These are phyloP conservation scores for Terrapene triunguis DNA, from an alignment of 2,113 vertebrate species.

Conservation along the genomic window DNA sequence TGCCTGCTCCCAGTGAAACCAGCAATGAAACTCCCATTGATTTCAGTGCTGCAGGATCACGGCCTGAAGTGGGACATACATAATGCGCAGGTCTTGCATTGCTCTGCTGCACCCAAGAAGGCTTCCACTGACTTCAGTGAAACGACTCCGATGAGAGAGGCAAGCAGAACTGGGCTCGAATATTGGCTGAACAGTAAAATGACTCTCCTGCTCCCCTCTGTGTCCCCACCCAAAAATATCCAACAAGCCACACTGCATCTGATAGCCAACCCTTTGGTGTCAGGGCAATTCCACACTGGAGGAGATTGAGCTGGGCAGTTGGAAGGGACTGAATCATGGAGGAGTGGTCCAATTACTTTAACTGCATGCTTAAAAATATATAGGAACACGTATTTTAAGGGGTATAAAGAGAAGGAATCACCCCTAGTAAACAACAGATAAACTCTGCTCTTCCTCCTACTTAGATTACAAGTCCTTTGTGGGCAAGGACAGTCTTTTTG, in stretches of 20 bases:
- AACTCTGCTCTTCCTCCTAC: background rate
- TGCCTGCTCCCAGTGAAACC: background rate
- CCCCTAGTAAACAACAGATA: background rate
- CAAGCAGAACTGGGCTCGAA: background rate
- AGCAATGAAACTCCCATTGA: background rate
- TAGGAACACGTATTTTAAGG: accelerated
- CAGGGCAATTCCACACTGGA: background rate
- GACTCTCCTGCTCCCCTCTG: background rate
- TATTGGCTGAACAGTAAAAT: background rate
- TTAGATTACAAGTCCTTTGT: background rate
- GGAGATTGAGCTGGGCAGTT: accelerated
- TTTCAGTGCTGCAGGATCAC: background rate
- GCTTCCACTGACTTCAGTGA: background rate
- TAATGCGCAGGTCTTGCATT: background rate
- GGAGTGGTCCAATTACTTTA: background rate
- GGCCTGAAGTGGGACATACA: background rate
- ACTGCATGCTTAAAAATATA: background rate
- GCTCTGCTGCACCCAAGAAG: background rate
- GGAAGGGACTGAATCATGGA: accelerated
- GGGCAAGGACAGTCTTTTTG: background rate
- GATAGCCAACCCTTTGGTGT: background rate
- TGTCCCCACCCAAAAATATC: background rate
- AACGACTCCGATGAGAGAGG: background rate
- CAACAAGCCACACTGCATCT: background rate
- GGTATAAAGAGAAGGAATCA: background rate